These are phyloP conservation scores for Siniperca undulata DNA, from an alignment of 2,797 vertebrate genomes.

Conservation along the genomic window DNA sequence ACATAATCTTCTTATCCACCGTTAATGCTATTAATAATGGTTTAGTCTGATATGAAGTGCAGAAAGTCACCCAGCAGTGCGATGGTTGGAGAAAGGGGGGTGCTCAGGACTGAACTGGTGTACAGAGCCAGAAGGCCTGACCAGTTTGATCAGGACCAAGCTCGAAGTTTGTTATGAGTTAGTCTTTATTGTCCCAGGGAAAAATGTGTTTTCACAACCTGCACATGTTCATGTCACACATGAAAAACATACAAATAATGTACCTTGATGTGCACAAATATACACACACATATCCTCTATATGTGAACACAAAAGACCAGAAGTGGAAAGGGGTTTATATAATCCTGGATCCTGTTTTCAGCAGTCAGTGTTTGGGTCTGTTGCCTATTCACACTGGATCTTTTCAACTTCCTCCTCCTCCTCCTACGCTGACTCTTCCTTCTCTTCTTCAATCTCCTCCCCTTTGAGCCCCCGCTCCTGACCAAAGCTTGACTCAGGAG, in stretches of 20 bases:
- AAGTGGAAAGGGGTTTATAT: slow-evolving; percentile 36
- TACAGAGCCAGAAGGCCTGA: not conserved
- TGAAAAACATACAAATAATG: not conserved
- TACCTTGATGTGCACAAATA: not conserved
- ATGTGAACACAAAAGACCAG: slow-evolving; percentile 35
- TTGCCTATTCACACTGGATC: slow-evolving; percentile 57
- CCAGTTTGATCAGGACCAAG: not conserved
- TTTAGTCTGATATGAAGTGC: slow-evolving; percentile 2
- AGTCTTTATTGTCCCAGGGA: not conserved
- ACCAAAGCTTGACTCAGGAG: slow-evolving; percentile 84
- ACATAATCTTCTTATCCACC: not conserved
- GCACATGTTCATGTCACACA: not conserved
- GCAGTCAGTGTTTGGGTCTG: slow-evolving; percentile 54
- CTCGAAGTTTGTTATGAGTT: not conserved
- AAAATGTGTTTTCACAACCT: not conserved
- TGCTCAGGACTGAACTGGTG: not conserved
- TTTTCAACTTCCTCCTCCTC: slow-evolving; percentile 71
- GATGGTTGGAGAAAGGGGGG: not conserved
- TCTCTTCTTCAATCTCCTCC: slow-evolving; percentile 58
- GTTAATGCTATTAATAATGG: not conserved
- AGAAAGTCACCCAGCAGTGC: not conserved
- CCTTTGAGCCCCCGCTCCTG: slow-evolving; percentile 55
- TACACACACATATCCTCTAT: not conserved
- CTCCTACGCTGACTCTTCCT: slow-evolving; percentile 59
- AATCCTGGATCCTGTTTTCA: slow-evolving; percentile 56